Percentiles rank a stretch among this genome's conserved stretches.
These are phyloP conservation scores for Fulmarus glacialis DNA, from an alignment of 2,113 vertebrate genomes.

Conservation along the genomic window DNA sequence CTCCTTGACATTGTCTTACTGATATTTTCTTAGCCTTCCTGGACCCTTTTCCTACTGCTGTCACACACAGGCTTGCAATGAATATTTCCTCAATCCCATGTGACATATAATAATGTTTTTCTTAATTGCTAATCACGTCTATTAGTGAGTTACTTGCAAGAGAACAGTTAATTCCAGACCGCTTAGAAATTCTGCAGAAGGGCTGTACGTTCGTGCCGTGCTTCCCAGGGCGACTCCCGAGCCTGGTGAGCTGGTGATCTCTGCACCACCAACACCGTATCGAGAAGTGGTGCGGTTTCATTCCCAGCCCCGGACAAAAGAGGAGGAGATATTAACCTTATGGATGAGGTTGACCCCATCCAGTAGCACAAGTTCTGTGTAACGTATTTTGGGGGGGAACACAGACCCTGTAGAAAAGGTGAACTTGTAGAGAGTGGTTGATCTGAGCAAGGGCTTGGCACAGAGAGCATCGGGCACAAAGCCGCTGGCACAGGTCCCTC, in stretches of 20 bases:
- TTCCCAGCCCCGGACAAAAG: neutral
- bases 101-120: constrained; percentile 63
- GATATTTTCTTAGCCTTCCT: constrained; percentile 1
- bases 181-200: neutral
- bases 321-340: neutral
- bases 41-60: neutral
- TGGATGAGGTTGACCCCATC: neutral
- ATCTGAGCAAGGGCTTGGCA: neutral
- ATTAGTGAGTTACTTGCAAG: constrained; percentile 54
- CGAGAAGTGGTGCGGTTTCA: neutral
- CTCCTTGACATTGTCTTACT: neutral
- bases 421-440: neutral
- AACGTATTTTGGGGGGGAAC: neutral
- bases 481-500: neutral
- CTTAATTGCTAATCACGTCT: constrained; percentile 63
- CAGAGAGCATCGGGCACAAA: neutral
- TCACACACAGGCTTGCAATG: neutral
- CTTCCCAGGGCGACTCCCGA: neutral
- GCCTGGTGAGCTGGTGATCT: neutral
- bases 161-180: constrained; percentile 33
- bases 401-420: neutral
- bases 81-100: constrained; percentile 36
- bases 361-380: neutral
- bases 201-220: neutral
- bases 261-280: neutral